A percentile compares a stretch with the other conserved stretches of the same genome.
Conservation (phyloP, 2,888 invertebrate genomes). For the Harmothoe impar region DNA sequence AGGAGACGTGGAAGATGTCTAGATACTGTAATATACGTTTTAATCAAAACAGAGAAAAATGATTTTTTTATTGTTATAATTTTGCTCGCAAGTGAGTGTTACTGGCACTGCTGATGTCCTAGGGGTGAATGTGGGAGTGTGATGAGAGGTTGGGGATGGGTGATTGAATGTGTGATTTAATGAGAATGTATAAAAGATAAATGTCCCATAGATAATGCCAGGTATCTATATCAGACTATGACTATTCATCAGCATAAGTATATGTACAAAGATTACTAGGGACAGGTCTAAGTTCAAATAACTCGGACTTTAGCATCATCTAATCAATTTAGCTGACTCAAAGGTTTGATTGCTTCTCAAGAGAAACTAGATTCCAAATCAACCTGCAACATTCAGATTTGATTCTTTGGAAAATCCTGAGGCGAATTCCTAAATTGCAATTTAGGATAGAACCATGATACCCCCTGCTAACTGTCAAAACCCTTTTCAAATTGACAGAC, state of each 20-base stretch:
- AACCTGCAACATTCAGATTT: no score
- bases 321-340: no score
- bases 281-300: no score
- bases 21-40: constrained; percentile 51
- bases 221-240: neutral
- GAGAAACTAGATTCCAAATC: no score
- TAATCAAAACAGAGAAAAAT: constrained; percentile 40
- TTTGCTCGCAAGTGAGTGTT: constrained; percentile 47
- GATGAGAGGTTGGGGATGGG: neutral
- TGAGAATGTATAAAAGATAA: neutral
- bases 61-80: constrained; percentile 40
- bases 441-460: neutral
- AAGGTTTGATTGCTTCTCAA: no score
- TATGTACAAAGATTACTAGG: no score
- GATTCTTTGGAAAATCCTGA: no score
- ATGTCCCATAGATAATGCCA: neutral
- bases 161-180: neutral
- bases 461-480: constrained; percentile 1
- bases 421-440: neutral
- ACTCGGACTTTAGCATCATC: no score
- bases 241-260: no score
- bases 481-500: neutral
- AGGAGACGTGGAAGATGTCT: neutral
- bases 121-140: neutral
- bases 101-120: constrained; percentile 51